Evolutionary conservation across 2,113 vertebrate genomes (phyloP).

Genomic region (Phycodurus eques): DNA sequence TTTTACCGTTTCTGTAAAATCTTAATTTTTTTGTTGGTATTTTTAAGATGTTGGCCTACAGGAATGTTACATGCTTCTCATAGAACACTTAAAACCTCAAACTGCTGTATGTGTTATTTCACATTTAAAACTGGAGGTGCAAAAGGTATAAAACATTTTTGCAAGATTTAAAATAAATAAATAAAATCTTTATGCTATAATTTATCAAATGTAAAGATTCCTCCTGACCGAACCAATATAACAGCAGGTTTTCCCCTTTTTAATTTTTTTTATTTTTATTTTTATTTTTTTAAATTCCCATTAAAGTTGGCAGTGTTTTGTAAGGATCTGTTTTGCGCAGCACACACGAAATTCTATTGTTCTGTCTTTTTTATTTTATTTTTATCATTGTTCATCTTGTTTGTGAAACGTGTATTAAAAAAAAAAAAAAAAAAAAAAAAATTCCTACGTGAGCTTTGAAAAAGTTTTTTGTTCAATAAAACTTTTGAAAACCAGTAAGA

Average conservation of each 20-base stretch:
- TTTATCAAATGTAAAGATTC: not conserved
- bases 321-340: not conserved
- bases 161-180: not conserved
- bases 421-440: slow-evolving; percentile 62
- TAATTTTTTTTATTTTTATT: too few species aligned
- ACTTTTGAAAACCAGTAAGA: slow-evolving; percentile 32
- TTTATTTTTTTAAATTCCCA: not conserved
- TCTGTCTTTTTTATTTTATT: slow-evolving; percentile 30
- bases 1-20: too few species aligned
- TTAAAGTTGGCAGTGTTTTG: not conserved
- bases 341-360: not conserved
- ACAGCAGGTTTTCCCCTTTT: not conserved
- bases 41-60: too few species aligned
- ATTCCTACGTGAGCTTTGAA: slow-evolving; percentile 68
- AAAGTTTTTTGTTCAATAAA: slow-evolving; percentile 68
- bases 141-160: not conserved
- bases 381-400: slow-evolving; percentile 47
- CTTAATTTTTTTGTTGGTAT: too few species aligned
- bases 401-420: slow-evolving; percentile 62
- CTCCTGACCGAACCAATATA: not conserved
- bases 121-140: not conserved
- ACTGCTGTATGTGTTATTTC: too few species aligned
- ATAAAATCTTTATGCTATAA: not conserved
- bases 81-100: too few species aligned
- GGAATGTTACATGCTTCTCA: too few species aligned